Base-by-base conservation (phyloP, 2,797 vertebrate species). In the Aulostomus chinensis region DNA sequence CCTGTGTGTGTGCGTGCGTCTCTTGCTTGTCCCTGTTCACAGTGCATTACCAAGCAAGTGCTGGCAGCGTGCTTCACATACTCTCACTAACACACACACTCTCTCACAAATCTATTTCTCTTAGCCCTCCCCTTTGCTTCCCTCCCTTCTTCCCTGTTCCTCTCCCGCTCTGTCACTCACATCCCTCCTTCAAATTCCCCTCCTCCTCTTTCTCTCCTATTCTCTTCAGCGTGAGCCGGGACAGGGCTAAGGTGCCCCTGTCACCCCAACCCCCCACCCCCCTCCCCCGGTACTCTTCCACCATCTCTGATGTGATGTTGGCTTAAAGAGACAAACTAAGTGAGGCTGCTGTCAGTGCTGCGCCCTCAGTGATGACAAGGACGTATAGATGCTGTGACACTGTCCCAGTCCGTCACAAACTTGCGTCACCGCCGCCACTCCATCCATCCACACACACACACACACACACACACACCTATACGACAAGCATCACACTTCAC, bases 251-350 rank as follows among this genome's bases (percentile, higher is more conserved):
- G 25, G 4, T 36, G 29, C 56, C 46, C 34, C 60, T 7, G 1
- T 15, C 21, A 3, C 20, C 7, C 2, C 7, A 4, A 9, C 4
- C 6, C 11, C 9, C 6, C 9, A 1, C 33, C 11, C 9, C 24
- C n/a, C 30, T 4, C 28, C 28, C 28, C 28, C 3, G 3, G n/a
- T n/a, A n/a, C n/a, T n/a, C 28, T 9, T 11, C 28, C 28, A 29
- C 24, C 62, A 26, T 50, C 59, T 61, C 48, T 24, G 37, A 62
- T 48, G 43, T 74, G 79, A 87, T 86, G 78, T 74, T 76, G 76
- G 63, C 74, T 89, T 85, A 85, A 90, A 89, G 84, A 76, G 78
- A 85, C 71, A 79, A 78, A 73, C 71, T 63, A 42, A 70, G 62
- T 22, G 20, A 38, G 59, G 16, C n/a, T 60, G 58, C n/a, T 7